Evolutionary conservation across 2,797 vertebrate genomes (phyloP).

Genomic region (Xiphophorus birchmanni): DNA sequence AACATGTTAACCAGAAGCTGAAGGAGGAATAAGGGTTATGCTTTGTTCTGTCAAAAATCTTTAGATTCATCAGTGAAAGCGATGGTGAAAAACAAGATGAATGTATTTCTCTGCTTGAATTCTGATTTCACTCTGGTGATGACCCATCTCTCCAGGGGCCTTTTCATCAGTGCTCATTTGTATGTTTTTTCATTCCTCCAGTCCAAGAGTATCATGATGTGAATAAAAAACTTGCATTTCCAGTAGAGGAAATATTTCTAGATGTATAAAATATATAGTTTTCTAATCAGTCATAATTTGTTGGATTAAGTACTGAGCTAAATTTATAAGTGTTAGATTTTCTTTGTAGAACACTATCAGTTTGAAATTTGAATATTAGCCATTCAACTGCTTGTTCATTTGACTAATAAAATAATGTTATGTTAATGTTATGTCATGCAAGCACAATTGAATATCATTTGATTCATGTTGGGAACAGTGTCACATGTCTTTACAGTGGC

Average conservation of each 20-base stretch:
- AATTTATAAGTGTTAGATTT: slow-evolving; percentile 8
- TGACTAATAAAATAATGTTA: background rate
- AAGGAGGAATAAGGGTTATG: slow-evolving; percentile 71
- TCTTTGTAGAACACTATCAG: no score
- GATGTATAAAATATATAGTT: background rate
- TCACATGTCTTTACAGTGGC: background rate
- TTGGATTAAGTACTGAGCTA: background rate
- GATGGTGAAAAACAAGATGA: slow-evolving; percentile 68
- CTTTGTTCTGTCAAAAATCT: slow-evolving; percentile 66
- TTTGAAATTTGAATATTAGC: no score
- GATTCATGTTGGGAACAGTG: background rate
- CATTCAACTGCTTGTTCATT: no score
- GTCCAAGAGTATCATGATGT: slow-evolving; percentile 9
- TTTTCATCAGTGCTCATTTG: slow-evolving; percentile 37
- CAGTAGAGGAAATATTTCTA: background rate
- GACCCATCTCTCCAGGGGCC: slow-evolving; percentile 38
- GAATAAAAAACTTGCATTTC: background rate
- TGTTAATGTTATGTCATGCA: background rate
- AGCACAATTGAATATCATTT: background rate
- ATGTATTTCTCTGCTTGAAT: slow-evolving; percentile 57
- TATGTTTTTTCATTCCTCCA: slow-evolving; percentile 34
- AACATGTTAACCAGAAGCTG: slow-evolving; percentile 70
- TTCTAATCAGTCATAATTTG: background rate
- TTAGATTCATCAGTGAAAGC: slow-evolving; percentile 61
- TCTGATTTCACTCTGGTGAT: slow-evolving; percentile 55